Percentiles rank a stretch among this genome's conserved stretches.
phyloP scores from a whole-genome alignment of 2,888 invertebrate genomes.

The Terebella lapidaria region DNA sequence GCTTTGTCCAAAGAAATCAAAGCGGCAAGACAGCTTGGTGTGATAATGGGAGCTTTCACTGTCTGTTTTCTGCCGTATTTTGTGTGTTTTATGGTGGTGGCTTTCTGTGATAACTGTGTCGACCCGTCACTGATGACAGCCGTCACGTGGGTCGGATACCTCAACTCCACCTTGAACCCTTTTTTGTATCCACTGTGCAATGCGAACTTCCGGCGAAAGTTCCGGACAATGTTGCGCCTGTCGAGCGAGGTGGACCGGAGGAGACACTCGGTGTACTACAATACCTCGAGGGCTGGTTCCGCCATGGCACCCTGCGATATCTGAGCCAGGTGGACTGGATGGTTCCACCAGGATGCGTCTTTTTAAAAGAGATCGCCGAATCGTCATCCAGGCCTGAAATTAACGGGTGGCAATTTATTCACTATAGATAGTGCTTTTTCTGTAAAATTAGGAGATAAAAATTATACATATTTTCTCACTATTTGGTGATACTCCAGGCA shows the following conservation, averaged over 20 bases:
- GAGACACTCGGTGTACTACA: neutral
- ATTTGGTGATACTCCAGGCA: too few relatives aligned
- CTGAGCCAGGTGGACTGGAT: too few relatives aligned
- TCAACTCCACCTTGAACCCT: conserved; percentile 58
- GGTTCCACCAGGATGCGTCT: too few relatives aligned
- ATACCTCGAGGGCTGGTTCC: neutral
- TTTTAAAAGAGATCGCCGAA: too few relatives aligned
- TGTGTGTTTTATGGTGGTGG: conserved; percentile 58
- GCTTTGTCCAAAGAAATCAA: conserved; percentile 52
- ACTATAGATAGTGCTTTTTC: too few relatives aligned
- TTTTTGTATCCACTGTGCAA: conserved; percentile 58
- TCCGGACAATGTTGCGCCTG: conserved; percentile 37
- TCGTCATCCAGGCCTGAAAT: too few relatives aligned
- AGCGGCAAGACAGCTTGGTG: conserved; percentile 60
- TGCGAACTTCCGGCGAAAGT: conserved; percentile 54
- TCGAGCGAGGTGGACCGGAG: neutral
- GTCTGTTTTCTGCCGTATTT: conserved; percentile 63
- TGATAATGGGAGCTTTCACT: conserved; percentile 61
- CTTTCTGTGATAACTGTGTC: conserved; percentile 56
- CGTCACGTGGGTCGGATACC: conserved; percentile 58
- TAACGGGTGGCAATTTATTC: too few relatives aligned
- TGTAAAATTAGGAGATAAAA: too few relatives aligned
- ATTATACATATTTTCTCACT: too few relatives aligned
- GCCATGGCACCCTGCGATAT: too few relatives aligned
- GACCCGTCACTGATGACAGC: conserved; percentile 52